Base-by-base conservation (phyloP, 1,140 invertebrate genomes). In the Chionoecetes opilio region DNA sequence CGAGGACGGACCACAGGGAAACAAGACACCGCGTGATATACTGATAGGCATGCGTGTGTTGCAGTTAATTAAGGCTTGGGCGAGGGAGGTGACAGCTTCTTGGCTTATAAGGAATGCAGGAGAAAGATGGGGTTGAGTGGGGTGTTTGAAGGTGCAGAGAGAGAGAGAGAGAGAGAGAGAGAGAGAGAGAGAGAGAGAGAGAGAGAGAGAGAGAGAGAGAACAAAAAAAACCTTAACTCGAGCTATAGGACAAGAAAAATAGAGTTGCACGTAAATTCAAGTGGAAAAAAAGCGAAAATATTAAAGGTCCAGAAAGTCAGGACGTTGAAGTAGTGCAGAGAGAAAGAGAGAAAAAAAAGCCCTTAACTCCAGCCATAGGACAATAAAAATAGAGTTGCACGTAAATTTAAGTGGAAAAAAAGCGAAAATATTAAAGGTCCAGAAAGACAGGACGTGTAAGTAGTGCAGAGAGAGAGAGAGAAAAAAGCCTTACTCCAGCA, bases 111-210 rank as follows among this genome's bases (percentile, higher is more conserved):
- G 63, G 63, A 75, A 26, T n/a, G n/a, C 1, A 75, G 63, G n/a
- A 26, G 26, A 6, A 26, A 75, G 63, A n/a, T 75, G 0, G 2
- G 63, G 6, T 17, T 75, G 63, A 1, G 63, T 75, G 63, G 63
- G 63, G 63, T 75, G 63, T 75, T 26, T 75, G 21, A 9, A 75
- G 0, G 63, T 75, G 9, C 21, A 75, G 63, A n/a, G 63, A 26
- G 63, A 75, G 63, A 75, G 63, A 75, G 63, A 75, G 63, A 75
- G 63, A 75, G 63, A 75, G 63, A 75, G 63, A 75, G 63, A 75
- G 63, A 75, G 63, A 75, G 63, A 75, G 63, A 75, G 63, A 75
- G 63, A 75, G 63, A 75, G 63, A 75, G 63, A 75, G 63, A 75
- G 63, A 75, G 63, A 75, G 63, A 75, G 63, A 75, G 63, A 75